Conservation (phyloP, 2,797 vertebrate species). For the Pangasius djambal region DNA sequence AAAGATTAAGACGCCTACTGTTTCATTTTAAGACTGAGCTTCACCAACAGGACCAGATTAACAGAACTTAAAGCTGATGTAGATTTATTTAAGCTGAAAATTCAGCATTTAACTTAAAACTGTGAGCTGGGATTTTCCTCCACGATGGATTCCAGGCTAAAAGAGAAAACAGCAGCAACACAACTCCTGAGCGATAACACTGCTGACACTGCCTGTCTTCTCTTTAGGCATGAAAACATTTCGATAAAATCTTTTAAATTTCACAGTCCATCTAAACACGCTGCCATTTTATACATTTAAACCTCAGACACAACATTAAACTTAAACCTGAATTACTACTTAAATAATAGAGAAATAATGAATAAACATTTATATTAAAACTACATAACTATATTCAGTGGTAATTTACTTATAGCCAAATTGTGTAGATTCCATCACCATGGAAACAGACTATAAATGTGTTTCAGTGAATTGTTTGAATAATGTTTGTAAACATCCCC, state of each 20-base stretch:
- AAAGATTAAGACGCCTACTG: too few species aligned
- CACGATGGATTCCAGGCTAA: too few species aligned
- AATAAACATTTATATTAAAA: neutral
- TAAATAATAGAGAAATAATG: neutral
- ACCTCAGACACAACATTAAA: neutral
- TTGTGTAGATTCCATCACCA: neutral
- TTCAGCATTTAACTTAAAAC: too few species aligned
- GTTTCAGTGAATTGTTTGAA: neutral
- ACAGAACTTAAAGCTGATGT: neutral
- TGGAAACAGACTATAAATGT: neutral
- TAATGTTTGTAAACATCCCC: neutral
- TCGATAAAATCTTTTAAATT: too few species aligned
- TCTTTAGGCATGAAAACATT: too few species aligned
- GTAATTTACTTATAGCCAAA: neutral
- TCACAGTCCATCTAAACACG: too few species aligned
- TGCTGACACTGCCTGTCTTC: too few species aligned
- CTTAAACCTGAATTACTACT: neutral
- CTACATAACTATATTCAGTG: neutral
- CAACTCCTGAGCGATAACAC: too few species aligned
- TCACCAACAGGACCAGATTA: neutral
- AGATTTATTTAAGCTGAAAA: neutral
- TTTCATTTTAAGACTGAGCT: neutral
- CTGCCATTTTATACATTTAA: neutral
- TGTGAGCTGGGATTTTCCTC: too few species aligned
- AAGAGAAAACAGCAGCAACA: too few species aligned